Evolutionary conservation across 2,113 vertebrate genomes (phyloP).

Genomic region (Hyperopisus bebe): DNA sequence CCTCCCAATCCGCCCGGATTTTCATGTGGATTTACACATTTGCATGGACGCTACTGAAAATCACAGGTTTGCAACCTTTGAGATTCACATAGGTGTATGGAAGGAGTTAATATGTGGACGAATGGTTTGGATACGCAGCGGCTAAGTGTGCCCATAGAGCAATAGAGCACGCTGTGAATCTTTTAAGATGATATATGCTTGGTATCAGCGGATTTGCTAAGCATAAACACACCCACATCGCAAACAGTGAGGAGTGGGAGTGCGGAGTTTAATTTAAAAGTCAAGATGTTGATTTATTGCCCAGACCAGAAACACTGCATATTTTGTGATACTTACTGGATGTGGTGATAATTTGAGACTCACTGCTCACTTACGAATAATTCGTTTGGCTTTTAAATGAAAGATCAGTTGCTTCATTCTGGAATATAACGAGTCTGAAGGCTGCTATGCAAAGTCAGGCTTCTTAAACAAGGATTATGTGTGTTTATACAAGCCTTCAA

Average conservation of each 20-base stretch:
- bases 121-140: conserved; percentile 49
- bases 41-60: not conserved
- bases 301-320: conserved; percentile 22
- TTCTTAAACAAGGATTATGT: conserved; percentile 45
- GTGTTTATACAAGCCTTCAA: conserved; percentile 47
- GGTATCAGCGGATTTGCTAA: conserved; percentile 64
- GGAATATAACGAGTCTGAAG: conserved; percentile 46
- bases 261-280: conserved; percentile 26
- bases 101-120: conserved; percentile 31
- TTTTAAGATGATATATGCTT: conserved; percentile 55
- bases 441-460: conserved; percentile 42
- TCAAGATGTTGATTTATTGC: conserved; percentile 20
- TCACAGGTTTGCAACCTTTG: not conserved
- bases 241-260: conserved; percentile 60
- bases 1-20: not conserved
- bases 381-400: conserved; percentile 50
- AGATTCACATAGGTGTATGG: not conserved
- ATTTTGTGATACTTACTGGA: conserved; percentile 6
- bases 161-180: conserved; percentile 33
- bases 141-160: conserved; percentile 23
- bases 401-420: conserved; percentile 45
- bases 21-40: not conserved
- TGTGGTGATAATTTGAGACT: conserved; percentile 43
- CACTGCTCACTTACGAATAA: conserved; percentile 47
- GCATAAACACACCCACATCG: conserved; percentile 65